Evolutionary conservation across 2,797 vertebrate genomes (phyloP), one percentile per base, ranked within the genome.

Genomic region (Decapterus maruadsi): DNA sequence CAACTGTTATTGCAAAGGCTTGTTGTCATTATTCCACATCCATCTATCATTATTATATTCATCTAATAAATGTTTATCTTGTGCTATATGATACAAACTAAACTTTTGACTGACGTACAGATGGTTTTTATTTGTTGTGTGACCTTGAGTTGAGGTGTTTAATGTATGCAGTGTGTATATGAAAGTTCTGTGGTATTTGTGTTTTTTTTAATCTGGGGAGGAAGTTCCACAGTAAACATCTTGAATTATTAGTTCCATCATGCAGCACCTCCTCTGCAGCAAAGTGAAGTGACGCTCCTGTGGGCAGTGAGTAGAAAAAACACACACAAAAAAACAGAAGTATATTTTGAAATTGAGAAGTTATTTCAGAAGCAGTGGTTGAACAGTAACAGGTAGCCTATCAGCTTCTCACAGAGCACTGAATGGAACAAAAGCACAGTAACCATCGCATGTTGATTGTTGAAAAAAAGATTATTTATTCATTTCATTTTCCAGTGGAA

Each of bases 401-500:
- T 10, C 0, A 42, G 19, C 55, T 72, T 54, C 40, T 19, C 38
- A 43, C 3, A 40, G 4, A 65, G 50, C 20, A 40, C 26, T 11
- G 0, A 66, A 10, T n/a, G 67, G 4, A 55, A 14, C 22, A 53
- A 6, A 71, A 67, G n/a, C 20, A 40, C 58, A 53, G 43, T 55
- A 2, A 60, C 6, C 51, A n/a, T 38, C 20, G 13, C 6, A 22
- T 42, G 13, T 26, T 36, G 14, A 45, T 22, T 55, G 26, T 26
- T 26, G 31, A 34, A 16, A 68, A 71, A 22, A 45, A 65, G 13
- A 34, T 3, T 1, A 69, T 53, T 73, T 26, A 48, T 36, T 34
- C 6, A 57, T 69, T 90, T 87, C 83, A 87, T 80, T 90, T 80
- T 78, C 14, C 45, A 67, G 65, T 14, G 57, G n/a, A 60, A 75